Percentiles rank a stretch among this genome's conserved stretches.
Evolutionary conservation across 2,113 vertebrate species (phyloP).

Genomic region (Tragelaphus buxtoni): DNA sequence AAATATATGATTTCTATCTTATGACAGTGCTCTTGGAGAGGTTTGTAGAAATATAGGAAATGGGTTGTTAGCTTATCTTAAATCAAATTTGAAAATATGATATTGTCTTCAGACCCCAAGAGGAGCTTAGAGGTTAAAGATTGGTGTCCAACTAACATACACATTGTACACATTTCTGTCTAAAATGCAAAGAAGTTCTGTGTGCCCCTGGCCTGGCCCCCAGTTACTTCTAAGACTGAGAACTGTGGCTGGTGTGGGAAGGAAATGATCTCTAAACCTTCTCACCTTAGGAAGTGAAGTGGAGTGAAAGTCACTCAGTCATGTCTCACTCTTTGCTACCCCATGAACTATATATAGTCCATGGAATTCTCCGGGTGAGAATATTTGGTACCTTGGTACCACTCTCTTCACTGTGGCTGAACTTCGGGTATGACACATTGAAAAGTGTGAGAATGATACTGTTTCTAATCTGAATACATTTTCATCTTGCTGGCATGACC

Average conservation of each 20-base stretch:
- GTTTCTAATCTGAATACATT: neutral
- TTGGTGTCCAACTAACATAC: neutral
- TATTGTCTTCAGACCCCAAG: neutral
- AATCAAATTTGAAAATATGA: neutral
- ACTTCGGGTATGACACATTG: neutral
- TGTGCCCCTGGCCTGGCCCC: neutral
- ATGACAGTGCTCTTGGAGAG: neutral
- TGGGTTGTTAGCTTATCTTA: neutral
- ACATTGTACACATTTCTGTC: neutral
- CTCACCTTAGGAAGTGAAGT: neutral
- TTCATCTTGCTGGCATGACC: neutral
- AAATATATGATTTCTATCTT: neutral
- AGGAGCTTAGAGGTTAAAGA: neutral
- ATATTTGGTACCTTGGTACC: neutral
- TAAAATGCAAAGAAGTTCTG: neutral
- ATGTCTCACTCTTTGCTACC: accelerated
- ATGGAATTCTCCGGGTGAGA: neutral
- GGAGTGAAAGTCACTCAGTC: neutral
- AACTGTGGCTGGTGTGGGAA: neutral
- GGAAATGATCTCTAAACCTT: neutral
- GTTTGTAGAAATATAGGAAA: neutral
- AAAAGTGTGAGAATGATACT: neutral
- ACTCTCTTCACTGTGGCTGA: neutral
- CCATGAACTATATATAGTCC: neutral
- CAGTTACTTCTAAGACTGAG: neutral